Evolutionary conservation across 2,888 invertebrate species (phyloP), one percentile per base, ranked within the genome.

Genomic region (Cylindroiulus punctatus): DNA sequence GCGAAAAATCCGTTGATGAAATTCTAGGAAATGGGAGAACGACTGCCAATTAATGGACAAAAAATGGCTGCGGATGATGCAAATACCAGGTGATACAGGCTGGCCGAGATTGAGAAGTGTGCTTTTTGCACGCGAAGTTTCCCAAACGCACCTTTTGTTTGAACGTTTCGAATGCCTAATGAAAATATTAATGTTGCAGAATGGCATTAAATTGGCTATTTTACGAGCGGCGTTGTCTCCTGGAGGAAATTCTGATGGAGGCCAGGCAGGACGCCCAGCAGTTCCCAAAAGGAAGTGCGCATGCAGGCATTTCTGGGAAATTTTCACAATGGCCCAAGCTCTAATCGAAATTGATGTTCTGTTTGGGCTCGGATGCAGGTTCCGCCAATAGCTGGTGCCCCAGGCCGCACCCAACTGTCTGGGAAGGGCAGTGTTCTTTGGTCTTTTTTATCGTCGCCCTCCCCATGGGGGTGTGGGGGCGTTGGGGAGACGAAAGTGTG

Each of bases 311-410:
- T 65, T 65, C 65, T 65, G 12, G 22, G 65, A 65, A 65, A 65
- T 26, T 22, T 22, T 26, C 22, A 65, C 65, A 65, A 65, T 26
- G 10, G 57, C n/a, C 8, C 22, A 12, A 65, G 22, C 17, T 26
- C 22, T 65, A 65, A 65, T 65, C 65, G 65, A 65, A 65, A 65
- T 65, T 7, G 26, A 65, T 65, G 65, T 65, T 65, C 65, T 10
- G 22, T 65, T 12, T 10, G 65, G 65, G 22, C 10, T 65, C 26
- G 26, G 4, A 22, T 26, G 65, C 26, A 26, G 19, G 14, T 47
- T 47, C 14, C 47, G 14, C 17, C 3, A 57, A 57, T 57, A 57
- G n/a, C 57, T 57, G 19, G 7, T 57, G n/a, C n/a, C 26, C 22
- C 26, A 26, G 26, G 22, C 65, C 65, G 65, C 65, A 65, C 65